These are phyloP conservation scores for Chloroclystis v-ata DNA, from an alignment of 2,888 invertebrate genomes.

Conservation along the genomic window DNA sequence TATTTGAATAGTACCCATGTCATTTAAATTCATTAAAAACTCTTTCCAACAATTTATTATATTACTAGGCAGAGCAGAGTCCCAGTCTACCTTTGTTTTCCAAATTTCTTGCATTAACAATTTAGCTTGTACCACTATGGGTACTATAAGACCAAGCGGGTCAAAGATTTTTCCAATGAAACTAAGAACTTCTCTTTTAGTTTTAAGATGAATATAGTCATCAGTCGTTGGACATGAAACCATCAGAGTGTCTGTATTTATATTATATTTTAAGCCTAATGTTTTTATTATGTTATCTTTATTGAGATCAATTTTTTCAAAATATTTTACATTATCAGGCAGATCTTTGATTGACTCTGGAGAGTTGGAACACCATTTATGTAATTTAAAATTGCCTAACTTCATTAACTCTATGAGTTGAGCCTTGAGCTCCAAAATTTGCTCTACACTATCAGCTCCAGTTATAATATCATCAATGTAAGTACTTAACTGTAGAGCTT, in stretches of 20 bases:
- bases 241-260: neutral
- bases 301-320: slow-evolving; percentile 6
- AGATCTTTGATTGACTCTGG: neutral
- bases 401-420: neutral
- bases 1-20: neutral
- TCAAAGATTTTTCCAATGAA: slow-evolving; percentile 13
- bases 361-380: slow-evolving; percentile 6
- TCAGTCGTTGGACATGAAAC: neutral
- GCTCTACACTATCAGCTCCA: neutral
- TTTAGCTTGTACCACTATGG: slow-evolving; percentile 13
- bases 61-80: neutral
- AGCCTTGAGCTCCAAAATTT: neutral
- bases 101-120: slow-evolving; percentile 7
- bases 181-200: slow-evolving; percentile 13
- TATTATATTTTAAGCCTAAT: slow-evolving; percentile 8
- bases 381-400: slow-evolving; percentile 3
- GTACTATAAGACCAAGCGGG: slow-evolving; percentile 8
- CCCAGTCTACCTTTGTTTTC: slow-evolving; percentile 6
- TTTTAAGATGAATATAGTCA: neutral
- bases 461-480: neutral
- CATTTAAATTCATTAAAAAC: neutral
- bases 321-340: neutral
- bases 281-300: too few relatives aligned
- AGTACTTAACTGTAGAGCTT: neutral
- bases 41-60: neutral